Evolutionary conservation across 2,113 vertebrate species (phyloP), one percentile per base, ranked within the genome.

Genomic region (Nothobranchius furzeri): DNA sequence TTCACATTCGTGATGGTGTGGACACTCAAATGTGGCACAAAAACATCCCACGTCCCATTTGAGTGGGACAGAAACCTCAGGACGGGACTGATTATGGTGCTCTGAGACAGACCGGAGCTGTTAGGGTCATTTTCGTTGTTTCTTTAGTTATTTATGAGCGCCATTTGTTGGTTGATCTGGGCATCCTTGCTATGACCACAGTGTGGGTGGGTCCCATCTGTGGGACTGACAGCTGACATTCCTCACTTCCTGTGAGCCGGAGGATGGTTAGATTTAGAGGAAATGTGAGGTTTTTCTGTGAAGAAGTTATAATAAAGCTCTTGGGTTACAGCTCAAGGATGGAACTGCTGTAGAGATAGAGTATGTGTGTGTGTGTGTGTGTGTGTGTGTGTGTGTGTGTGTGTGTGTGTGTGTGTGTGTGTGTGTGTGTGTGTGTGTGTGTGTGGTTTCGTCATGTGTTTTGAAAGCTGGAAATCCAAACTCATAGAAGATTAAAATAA

Each of bases 201-300:
- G 66, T 84, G 80, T 83, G 84, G 87, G 86, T 84, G 81, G 75
- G 74, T 78, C 65, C 77, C 69, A 58, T 79, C 70, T 78, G 72
- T 8, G 57, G 80, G 75, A 87, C 78, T 49, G 88, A 84, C 90
- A 87, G 88, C 85, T 90, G 86, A 87, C 87, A 90, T 91, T 85
- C 88, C 87, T 73, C 47, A 75, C 72, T n/a, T 69, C 79, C 63
- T 70, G 63, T 84, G 82, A 84, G 71, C 79, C 74, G 0, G 57
- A 54, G 36, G 57, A 68, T 12, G 51, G 50, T 79, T 53, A 43
- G 36, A 85, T 86, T 87, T 86, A 81, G 81, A 82, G 61, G 59
- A 83, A 84, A 88, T 68, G 12, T 20, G 37, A 51, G 30, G 47
- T 45, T 82, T 76, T 35, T 79, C 76, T 60, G 24, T 40, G 37